Conservation (phyloP, 2,888 invertebrate species). For the Lepidochrysops patricia region DNA sequence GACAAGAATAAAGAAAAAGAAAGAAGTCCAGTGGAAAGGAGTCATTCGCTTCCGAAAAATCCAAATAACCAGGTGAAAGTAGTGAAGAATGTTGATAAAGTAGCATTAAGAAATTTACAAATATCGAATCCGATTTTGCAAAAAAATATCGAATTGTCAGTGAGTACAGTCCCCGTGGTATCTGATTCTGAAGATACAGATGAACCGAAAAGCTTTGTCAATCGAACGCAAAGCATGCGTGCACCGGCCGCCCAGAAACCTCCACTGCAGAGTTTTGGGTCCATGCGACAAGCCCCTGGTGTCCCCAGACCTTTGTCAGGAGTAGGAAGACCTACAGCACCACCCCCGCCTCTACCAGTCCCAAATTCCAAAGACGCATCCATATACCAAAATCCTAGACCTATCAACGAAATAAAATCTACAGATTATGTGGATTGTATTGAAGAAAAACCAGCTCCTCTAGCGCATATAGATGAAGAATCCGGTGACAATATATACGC, state of each 20-base stretch:
- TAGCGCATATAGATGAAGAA: constrained; percentile 78
- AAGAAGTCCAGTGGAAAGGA: constrained; percentile 65
- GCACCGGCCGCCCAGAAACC: constrained; percentile 74
- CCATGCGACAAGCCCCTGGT: constrained; percentile 82
- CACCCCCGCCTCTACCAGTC: constrained; percentile 81
- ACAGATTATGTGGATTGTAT: constrained; percentile 86
- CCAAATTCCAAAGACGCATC: constrained; percentile 40
- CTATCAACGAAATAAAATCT: constrained; percentile 44
- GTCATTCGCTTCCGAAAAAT: constrained; percentile 75
- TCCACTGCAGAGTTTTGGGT: constrained; percentile 84
- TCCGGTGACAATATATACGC: constrained; percentile 88
- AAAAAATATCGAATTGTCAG: constrained; percentile 76
- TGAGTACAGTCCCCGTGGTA: constrained; percentile 76
- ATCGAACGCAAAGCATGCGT: constrained; percentile 89
- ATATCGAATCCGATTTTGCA: constrained; percentile 90
- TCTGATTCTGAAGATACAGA: constrained; percentile 69
- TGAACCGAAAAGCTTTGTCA: constrained; percentile 75
- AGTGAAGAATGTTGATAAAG: constrained; percentile 80
- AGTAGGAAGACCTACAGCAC: constrained; percentile 81
- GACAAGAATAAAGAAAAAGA: constrained; percentile 70
- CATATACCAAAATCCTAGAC: constrained; percentile 74
- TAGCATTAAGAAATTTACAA: constrained; percentile 81
- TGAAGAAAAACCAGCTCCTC: constrained; percentile 76
- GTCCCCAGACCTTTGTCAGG: constrained; percentile 84
- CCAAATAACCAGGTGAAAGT: constrained; percentile 75